Conservation (phyloP, 1,140 invertebrate genomes). For the Lycorma delicatula region DNA sequence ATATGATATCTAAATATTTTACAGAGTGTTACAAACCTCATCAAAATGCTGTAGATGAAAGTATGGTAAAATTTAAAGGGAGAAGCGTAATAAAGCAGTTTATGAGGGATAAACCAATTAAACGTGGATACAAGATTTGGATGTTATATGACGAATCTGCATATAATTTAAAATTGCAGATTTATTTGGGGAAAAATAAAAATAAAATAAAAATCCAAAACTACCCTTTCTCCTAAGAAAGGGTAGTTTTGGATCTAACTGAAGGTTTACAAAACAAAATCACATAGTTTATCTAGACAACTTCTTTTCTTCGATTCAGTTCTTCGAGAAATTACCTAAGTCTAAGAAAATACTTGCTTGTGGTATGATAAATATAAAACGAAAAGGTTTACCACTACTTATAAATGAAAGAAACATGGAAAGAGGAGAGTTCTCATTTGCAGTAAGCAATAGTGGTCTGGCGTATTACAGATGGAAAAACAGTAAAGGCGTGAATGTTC, state of each 20-base stretch:
- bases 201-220: background rate
- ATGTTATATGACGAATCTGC: background rate
- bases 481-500: too few relatives aligned
- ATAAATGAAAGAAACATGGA: too few relatives aligned
- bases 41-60: conserved; percentile 27
- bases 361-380: background rate
- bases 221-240: too few relatives aligned
- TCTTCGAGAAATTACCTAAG: background rate
- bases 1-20: conserved; percentile 7
- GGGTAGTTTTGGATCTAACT: background rate
- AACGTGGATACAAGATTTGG: too few relatives aligned
- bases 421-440: too few relatives aligned
- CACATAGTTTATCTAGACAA: background rate
- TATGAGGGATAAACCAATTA: background rate
- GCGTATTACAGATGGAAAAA: too few relatives aligned
- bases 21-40: background rate
- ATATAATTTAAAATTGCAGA: background rate
- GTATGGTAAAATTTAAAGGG: conserved; percentile 32
- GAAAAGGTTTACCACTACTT: background rate
- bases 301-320: background rate
- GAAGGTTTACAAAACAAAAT: background rate
- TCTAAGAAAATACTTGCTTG: background rate
- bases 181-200: background rate
- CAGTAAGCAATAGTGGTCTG: too few relatives aligned
- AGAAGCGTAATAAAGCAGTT: conserved; percentile 23